A percentile compares a stretch with the other conserved stretches of the same genome.
Conservation (phyloP, 2,113 vertebrate genomes). For the Thamnaconus septentrionalis region DNA sequence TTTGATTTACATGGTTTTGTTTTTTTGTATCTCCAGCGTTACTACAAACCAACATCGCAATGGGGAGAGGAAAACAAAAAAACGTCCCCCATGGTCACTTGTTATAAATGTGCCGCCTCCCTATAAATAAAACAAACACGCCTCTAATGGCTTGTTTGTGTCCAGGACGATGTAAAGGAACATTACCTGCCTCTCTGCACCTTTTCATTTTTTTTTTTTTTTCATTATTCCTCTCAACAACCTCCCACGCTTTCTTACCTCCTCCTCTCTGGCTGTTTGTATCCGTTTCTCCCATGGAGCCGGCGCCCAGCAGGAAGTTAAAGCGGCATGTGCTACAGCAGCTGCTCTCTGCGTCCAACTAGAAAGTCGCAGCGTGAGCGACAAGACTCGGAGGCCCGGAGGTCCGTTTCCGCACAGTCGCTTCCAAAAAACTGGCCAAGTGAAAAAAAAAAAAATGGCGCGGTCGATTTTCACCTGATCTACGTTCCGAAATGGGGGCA, state of each 20-base stretch:
- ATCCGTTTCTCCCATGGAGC: constrained; percentile 29
- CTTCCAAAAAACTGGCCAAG: constrained; percentile 24
- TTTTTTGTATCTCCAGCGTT: too few relatives aligned
- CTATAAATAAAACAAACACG: too few relatives aligned
- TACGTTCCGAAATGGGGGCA: too few relatives aligned
- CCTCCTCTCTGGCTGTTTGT: not conserved
- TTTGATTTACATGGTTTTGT: too few relatives aligned
- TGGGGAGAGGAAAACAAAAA: too few relatives aligned
- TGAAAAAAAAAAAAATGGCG: too few relatives aligned
- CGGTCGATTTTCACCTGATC: too few relatives aligned
- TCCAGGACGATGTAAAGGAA: constrained; percentile 5
- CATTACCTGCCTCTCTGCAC: not conserved
- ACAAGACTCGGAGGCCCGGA: constrained; percentile 41
- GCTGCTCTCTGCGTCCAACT: constrained; percentile 61
- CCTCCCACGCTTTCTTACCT: constrained; percentile 21
- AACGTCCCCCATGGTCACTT: too few relatives aligned
- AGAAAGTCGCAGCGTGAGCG: constrained; percentile 48
- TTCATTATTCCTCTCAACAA: constrained; percentile 35
- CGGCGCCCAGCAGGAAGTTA: constrained; percentile 60
- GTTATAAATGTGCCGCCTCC: too few relatives aligned
- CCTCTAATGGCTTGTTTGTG: too few relatives aligned
- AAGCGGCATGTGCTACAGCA: constrained; percentile 68
- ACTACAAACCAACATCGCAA: too few relatives aligned
- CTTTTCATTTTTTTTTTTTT: constrained; percentile 9
- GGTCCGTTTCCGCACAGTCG: constrained; percentile 44